Conservation (phyloP, 2,113 vertebrate genomes). For the Gavialis gangeticus region DNA sequence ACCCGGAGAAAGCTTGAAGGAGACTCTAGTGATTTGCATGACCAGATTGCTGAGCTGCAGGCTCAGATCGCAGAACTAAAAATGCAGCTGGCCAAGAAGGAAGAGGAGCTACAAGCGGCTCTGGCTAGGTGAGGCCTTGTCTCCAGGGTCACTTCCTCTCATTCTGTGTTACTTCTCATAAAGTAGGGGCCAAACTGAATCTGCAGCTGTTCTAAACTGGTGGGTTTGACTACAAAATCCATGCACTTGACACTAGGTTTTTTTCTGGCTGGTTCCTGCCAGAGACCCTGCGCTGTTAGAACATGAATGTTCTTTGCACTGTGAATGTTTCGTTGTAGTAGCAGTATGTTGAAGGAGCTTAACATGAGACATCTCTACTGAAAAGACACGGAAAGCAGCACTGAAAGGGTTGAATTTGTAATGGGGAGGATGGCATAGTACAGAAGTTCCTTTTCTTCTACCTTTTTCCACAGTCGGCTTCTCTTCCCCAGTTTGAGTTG, state of each 20-base stretch:
- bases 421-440: neutral
- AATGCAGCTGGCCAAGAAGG: conserved; percentile 96
- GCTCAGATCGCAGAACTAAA: conserved; percentile 97
- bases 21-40: conserved; percentile 90
- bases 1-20: conserved; percentile 96
- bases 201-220: neutral
- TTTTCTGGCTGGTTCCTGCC: neutral
- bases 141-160: neutral
- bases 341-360: neutral
- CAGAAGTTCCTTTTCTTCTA: conserved; percentile 51
- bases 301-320: neutral
- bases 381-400: neutral
- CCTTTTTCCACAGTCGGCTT: conserved; percentile 50
- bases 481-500: conserved; percentile 37
- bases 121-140: conserved; percentile 86
- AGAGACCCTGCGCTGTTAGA: neutral
- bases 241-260: neutral
- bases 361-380: neutral
- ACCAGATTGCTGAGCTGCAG: conserved; percentile 97
- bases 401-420: neutral
- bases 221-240: neutral
- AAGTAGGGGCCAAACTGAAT: neutral
- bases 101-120: conserved; percentile 95
- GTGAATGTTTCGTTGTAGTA: fast-evolving
- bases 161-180: neutral